These are phyloP conservation scores for Isotomurus palustris DNA, from an alignment of 2,888 invertebrate species.

Conservation along the genomic window DNA sequence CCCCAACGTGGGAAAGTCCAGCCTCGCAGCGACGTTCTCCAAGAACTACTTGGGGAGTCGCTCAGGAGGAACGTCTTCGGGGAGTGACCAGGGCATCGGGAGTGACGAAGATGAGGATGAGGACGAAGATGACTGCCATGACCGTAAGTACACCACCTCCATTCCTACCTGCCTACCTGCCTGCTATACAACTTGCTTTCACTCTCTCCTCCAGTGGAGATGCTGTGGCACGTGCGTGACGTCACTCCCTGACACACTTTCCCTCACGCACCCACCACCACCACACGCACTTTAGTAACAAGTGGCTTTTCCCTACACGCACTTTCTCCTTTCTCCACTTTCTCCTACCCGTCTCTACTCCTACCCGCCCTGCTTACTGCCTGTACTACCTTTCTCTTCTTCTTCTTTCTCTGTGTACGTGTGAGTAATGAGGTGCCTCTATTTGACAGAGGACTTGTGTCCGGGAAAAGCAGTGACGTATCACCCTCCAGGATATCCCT, in stretches of 20 bases:
- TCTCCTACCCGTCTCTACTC: not conserved
- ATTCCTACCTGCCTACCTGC: too few relatives aligned
- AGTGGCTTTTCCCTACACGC: not conserved
- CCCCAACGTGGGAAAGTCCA: constrained; percentile 29
- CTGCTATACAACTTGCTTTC: too few relatives aligned
- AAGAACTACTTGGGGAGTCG: constrained; percentile 10
- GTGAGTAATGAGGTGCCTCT: not conserved
- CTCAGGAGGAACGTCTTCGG: constrained; percentile 8
- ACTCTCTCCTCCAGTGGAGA: too few relatives aligned
- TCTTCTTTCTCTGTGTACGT: not conserved
- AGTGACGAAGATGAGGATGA: constrained; percentile 27
- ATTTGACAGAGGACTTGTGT: constrained; percentile 22
- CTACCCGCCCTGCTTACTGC: too few relatives aligned
- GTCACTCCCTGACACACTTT: too few relatives aligned
- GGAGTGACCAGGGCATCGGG: constrained; percentile 29
- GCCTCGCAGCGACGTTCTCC: constrained; percentile 23
- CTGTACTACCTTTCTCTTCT: too few relatives aligned
- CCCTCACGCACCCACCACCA: too few relatives aligned
- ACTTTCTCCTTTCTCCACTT: not conserved
- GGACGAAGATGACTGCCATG: constrained; percentile 10
- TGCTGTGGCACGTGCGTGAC: not conserved
- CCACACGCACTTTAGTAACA: too few relatives aligned
- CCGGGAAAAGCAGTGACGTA: constrained; percentile 21
- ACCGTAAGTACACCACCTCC: constrained; percentile 19
- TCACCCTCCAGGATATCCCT: constrained; percentile 24